These are phyloP conservation scores for Indicator maculatus DNA, from an alignment of 2,113 vertebrate species.

Conservation along the genomic window DNA sequence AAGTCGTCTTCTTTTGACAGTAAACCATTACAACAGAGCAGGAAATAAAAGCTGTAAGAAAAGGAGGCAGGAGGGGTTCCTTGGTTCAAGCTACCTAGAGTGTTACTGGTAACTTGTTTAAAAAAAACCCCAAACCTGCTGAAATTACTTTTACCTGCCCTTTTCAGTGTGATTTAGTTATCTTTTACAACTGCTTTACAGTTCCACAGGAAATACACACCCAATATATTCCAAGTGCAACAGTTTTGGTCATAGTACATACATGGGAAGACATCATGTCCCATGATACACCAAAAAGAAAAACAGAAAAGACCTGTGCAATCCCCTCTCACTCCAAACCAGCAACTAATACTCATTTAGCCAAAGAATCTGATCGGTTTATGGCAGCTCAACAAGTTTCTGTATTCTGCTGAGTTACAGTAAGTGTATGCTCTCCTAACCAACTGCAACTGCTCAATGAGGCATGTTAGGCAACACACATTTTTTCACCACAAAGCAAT, in stretches of 20 bases:
- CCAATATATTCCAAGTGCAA: background rate
- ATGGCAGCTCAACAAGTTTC: background rate
- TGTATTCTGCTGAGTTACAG: background rate
- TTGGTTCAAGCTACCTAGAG: background rate
- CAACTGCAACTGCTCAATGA: background rate
- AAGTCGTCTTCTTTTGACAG: background rate
- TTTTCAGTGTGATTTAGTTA: background rate
- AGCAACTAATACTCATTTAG: background rate
- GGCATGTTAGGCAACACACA: background rate
- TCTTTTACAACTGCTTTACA: background rate
- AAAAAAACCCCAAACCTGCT: background rate
- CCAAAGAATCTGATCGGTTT: background rate
- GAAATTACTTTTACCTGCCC: background rate
- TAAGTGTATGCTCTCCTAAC: background rate
- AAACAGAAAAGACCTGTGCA: background rate
- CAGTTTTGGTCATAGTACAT: accelerated
- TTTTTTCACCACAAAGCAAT: background rate
- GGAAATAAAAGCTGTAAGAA: background rate
- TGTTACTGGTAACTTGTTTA: background rate
- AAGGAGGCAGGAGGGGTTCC: background rate
- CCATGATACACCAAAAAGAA: background rate
- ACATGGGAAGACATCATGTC: background rate
- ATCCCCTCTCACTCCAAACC: background rate
- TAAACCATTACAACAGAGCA: background rate
- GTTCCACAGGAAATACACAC: background rate